These are phyloP conservation scores for Willisornis vidua DNA, from an alignment of 2,113 vertebrate species.

Conservation along the genomic window DNA sequence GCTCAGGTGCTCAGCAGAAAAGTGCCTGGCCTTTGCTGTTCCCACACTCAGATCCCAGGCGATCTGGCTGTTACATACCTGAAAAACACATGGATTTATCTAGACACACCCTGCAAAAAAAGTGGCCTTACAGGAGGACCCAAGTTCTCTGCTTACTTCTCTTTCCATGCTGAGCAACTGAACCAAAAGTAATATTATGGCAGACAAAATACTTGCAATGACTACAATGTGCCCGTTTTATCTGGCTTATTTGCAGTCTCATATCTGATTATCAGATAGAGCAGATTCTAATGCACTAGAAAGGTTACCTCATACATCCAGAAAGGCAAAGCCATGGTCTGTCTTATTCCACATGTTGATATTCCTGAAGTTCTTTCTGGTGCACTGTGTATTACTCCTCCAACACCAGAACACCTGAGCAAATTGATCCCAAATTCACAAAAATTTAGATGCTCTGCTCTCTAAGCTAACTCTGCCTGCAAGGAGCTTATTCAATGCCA, in stretches of 20 bases:
- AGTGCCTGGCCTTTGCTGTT: neutral
- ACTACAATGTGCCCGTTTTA: neutral
- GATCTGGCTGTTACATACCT: neutral
- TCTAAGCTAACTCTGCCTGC: neutral
- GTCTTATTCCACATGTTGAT: neutral
- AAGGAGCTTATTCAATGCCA: neutral
- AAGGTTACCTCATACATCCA: neutral
- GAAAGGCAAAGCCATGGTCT: neutral
- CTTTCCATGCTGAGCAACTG: neutral
- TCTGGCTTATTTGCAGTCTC: fast-evolving
- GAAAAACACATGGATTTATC: neutral
- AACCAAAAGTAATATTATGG: neutral
- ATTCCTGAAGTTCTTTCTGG: neutral
- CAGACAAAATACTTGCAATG: neutral
- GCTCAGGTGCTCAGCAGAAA: neutral
- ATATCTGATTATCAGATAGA: neutral
- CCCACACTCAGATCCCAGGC: neutral
- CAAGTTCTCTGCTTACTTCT: neutral
- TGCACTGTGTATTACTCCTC: neutral
- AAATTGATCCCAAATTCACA: neutral
- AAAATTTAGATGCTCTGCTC: neutral
- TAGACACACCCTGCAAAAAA: neutral
- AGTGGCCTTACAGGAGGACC: neutral
- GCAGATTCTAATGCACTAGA: neutral
- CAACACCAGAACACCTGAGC: neutral